These are phyloP conservation scores for Eulemur mongoz DNA, from an alignment of 2,797 vertebrate genomes.

Conservation along the genomic window DNA sequence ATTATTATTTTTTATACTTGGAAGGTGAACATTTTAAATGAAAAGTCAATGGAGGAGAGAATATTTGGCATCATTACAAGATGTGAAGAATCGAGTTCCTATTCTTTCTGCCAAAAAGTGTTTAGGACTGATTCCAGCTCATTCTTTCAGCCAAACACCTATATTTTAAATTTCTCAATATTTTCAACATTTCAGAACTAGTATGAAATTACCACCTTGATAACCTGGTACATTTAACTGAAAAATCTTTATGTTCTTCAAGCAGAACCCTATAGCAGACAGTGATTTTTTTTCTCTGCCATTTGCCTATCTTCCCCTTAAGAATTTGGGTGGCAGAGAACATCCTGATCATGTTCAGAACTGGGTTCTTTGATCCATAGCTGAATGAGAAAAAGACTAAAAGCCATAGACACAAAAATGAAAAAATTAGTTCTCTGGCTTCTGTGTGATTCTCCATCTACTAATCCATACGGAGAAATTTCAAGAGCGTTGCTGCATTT, in stretches of 20 bases:
- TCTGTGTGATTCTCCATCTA: background rate
- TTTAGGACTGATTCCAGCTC: constrained; percentile 82
- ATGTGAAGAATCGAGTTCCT: constrained; percentile 76
- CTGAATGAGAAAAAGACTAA: background rate
- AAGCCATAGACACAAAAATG: background rate
- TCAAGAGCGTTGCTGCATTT: background rate
- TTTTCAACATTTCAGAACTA: constrained; percentile 70
- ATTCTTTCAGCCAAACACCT: constrained; percentile 76
- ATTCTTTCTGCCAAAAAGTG: constrained; percentile 79
- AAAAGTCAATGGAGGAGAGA: constrained; percentile 78
- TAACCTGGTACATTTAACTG: constrained; percentile 24
- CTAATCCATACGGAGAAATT: background rate
- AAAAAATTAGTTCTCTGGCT: background rate
- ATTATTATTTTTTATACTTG: constrained; percentile 74
- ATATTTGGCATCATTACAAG: constrained; percentile 78
- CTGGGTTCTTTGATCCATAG: background rate
- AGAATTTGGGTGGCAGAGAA: background rate
- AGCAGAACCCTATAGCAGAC: background rate
- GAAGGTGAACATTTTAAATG: constrained; percentile 84
- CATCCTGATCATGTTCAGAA: background rate
- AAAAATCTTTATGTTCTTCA: constrained; percentile 21
- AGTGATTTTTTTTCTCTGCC: background rate
- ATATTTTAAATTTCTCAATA: constrained; percentile 67
- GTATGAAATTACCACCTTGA: constrained; percentile 40
- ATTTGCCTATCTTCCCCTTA: background rate